Conservation (phyloP, 2,888 invertebrate genomes). For the Xestia rhomboidea region DNA sequence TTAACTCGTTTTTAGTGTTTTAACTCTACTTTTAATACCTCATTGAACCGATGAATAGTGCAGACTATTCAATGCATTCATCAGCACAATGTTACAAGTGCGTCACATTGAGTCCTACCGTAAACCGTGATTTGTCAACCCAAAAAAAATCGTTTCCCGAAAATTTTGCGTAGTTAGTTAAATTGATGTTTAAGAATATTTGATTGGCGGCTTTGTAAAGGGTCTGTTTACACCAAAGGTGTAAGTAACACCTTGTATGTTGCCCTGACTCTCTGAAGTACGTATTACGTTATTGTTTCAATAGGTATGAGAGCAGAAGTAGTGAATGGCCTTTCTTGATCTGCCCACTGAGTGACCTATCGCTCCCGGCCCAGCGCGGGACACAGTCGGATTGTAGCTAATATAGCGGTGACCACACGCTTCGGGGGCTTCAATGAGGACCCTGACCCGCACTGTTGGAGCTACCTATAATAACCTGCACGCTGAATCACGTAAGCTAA, state of each 20-base stretch:
- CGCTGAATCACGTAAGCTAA: constrained; percentile 58
- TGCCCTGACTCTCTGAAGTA: not conserved
- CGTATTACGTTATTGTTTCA: not conserved
- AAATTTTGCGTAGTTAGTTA: not conserved
- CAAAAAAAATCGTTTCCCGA: not conserved
- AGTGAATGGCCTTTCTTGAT: constrained; percentile 1
- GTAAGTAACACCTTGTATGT: not conserved
- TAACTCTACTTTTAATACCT: not conserved
- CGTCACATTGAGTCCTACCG: not conserved
- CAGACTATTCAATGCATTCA: not conserved
- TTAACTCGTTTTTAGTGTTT: not conserved
- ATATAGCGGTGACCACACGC: constrained; percentile 69
- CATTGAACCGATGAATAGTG: too few relatives aligned
- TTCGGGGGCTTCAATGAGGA: constrained; percentile 41
- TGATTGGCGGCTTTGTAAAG: not conserved
- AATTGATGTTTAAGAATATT: not conserved
- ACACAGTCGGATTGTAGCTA: constrained; percentile 9
- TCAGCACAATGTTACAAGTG: not conserved
- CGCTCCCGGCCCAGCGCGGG: constrained; percentile 27
- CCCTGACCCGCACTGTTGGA: constrained; percentile 63
- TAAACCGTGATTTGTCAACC: not conserved
- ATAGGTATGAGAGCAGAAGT: not conserved
- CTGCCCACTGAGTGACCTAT: constrained; percentile 3
- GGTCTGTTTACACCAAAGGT: not conserved
- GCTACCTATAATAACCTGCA: constrained; percentile 6